Conservation (phyloP, 2,113 vertebrate genomes). For the Tetraodon nigroviridis region DNA sequence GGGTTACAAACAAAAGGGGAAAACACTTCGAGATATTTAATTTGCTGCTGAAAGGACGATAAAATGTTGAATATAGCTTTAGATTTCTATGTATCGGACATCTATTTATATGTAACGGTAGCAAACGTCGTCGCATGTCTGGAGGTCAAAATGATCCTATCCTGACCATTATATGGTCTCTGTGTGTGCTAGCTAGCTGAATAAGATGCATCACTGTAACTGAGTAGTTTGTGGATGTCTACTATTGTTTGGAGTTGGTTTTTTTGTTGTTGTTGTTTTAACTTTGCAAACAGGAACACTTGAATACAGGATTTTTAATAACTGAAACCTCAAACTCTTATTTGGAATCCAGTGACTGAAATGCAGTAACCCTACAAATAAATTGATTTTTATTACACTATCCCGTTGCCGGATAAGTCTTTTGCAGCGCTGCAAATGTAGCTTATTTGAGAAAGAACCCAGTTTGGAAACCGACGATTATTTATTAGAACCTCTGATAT, state of each 20-base stretch:
- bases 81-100: not conserved
- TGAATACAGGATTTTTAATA: slow-evolving; percentile 21
- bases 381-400: not conserved
- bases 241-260: slow-evolving; percentile 8
- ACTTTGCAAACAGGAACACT: slow-evolving; percentile 41
- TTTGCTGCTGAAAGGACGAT: slow-evolving; percentile 54
- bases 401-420: not conserved
- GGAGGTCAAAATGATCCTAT: slow-evolving; percentile 39
- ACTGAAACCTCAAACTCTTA: slow-evolving; percentile 27
- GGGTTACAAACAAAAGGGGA: slow-evolving; percentile 16
- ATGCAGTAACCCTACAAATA: not conserved
- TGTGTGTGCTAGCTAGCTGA: slow-evolving; percentile 33
- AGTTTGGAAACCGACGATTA: too few species aligned
- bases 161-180: slow-evolving; percentile 65
- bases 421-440: too few species aligned
- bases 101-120: slow-evolving; percentile 13
- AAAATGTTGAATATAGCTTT: slow-evolving; percentile 20
- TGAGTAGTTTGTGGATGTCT: slow-evolving; percentile 25
- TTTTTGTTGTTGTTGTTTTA: slow-evolving; percentile 46
- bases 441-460: too few species aligned
- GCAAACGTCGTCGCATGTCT: slow-evolving; percentile 25
- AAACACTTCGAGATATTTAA: slow-evolving; percentile 4
- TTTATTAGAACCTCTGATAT: too few species aligned
- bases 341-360: slow-evolving; percentile 11
- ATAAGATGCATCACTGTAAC: slow-evolving; percentile 34